Base-by-base conservation (phyloP, 2,888 invertebrate species). In the Cephus nigrinus region DNA sequence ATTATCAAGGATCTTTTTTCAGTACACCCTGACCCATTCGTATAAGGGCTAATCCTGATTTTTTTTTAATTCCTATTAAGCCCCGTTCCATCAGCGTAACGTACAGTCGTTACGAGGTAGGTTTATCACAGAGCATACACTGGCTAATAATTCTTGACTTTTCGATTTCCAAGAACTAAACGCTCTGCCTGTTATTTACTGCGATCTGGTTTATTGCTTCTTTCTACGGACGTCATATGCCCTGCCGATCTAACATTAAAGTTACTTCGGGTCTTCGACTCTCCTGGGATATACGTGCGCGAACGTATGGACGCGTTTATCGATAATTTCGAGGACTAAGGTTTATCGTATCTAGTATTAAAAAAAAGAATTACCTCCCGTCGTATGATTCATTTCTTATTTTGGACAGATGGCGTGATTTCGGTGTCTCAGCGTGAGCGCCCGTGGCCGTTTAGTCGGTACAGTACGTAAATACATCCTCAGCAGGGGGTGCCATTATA, bases 401-500 rank as follows among this genome's bases (percentile, higher is more conserved):
- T 87, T 86, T 84, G 86, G 87, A 89, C 90, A 90, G 90, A 90
- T 90, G 90, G 90, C 55, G 55, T 88, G 88, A 89, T 88, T 86
- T 86, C 86, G 84, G 86, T 86, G 87, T 86, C 91, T 87, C 90
- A 89, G 91, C 90, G 83, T 90, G 90, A 90, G 90, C 86, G 88
- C 86, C 86, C 86, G 88, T 88, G 89, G 88, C 88, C 88, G 86
- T 89, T 89, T 88, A 85, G 89, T 88, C 23, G 55, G 55, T 55
- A 55, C 55, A 9, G 71, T 71, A 90, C 90, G 88, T 90, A 91
- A 91, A 91, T 91, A 90, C 90, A 88, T 90, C 89, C 91, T 86
- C 91, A 89, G 89, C 89, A 87, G 91, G 91, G 83, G 88, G 89
- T 83, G 85, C 88, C 89, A 91, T 91, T 91, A 91, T 91, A 91